phyloP scores from a whole-genome alignment of 1,140 invertebrate species.

The Caerostris extrusa region DNA sequence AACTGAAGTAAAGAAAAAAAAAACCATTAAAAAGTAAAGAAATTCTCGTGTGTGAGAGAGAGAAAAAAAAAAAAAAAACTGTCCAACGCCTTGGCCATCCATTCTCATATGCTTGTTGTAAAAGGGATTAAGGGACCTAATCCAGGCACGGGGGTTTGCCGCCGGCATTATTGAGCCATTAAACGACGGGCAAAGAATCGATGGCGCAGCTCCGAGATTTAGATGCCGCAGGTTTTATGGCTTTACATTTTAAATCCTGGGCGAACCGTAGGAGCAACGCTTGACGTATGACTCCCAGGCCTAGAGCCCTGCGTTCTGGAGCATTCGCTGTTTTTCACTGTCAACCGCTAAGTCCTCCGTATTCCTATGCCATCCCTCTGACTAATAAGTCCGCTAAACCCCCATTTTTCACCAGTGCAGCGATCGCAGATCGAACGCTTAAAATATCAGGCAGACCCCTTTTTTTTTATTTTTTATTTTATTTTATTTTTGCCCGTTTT shows the following conservation, averaged over 20 bases:
- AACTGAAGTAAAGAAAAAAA: constrained; percentile 15
- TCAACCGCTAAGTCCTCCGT: constrained; percentile 70
- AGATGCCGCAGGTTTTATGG: constrained; percentile 74
- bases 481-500: background rate
- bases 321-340: constrained; percentile 65
- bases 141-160: constrained; percentile 52
- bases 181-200: constrained; percentile 67
- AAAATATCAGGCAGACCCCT: constrained; percentile 55
- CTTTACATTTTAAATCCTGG: constrained; percentile 77
- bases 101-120: constrained; percentile 76
- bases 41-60: background rate
- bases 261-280: constrained; percentile 50
- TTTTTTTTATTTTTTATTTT: background rate
- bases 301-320: constrained; percentile 19
- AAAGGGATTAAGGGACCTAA: constrained; percentile 68
- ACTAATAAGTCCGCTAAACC: constrained; percentile 77
- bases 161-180: constrained; percentile 76
- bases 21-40: constrained; percentile 27
- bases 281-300: constrained; percentile 69
- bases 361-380: constrained; percentile 61
- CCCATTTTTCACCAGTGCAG: constrained; percentile 67
- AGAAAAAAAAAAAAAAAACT: constrained; percentile 37
- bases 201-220: constrained; percentile 56
- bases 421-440: constrained; percentile 73
- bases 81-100: constrained; percentile 26